Percentiles rank a stretch among this genome's conserved stretches.
Evolutionary conservation across 2,888 invertebrate species (phyloP).

Genomic region (Agriopis aurantiaria): DNA sequence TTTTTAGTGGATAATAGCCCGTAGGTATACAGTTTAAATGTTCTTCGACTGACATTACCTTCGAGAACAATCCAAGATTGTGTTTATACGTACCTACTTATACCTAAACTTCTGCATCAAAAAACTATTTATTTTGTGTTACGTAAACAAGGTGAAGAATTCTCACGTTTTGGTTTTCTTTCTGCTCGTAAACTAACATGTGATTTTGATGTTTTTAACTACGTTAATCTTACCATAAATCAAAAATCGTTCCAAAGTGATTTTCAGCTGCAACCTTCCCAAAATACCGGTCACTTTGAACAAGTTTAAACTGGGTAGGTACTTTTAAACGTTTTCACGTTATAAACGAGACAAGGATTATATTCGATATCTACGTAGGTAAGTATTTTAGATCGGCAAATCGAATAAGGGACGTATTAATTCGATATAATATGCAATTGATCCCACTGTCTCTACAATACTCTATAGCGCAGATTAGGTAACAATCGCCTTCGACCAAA

Average conservation of each 20-base stretch:
- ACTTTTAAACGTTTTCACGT: too few species aligned
- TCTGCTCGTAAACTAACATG: neutral
- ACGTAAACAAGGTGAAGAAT: neutral
- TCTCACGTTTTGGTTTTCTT: neutral
- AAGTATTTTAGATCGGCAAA: too few species aligned
- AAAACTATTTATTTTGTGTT: constrained; percentile 7
- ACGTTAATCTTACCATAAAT: neutral
- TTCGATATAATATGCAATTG: neutral
- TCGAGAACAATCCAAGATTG: constrained; percentile 13
- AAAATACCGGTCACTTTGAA: too few species aligned
- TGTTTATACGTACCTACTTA: neutral
- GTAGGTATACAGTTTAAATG: constrained; percentile 16
- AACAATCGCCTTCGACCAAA: neutral
- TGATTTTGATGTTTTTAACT: neutral
- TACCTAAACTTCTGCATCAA: neutral
- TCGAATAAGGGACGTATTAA: too few species aligned
- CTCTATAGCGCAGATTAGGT: neutral
- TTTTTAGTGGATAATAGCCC: constrained; percentile 12
- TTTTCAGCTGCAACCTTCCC: too few species aligned
- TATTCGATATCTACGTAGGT: too few species aligned
- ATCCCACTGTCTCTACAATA: neutral
- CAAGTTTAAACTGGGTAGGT: too few species aligned
- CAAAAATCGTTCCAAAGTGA: too few species aligned
- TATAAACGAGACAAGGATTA: too few species aligned
- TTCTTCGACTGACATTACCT: constrained; percentile 21